These are phyloP conservation scores for Piprites chloris DNA, from an alignment of 2,113 vertebrate genomes.

Conservation along the genomic window DNA sequence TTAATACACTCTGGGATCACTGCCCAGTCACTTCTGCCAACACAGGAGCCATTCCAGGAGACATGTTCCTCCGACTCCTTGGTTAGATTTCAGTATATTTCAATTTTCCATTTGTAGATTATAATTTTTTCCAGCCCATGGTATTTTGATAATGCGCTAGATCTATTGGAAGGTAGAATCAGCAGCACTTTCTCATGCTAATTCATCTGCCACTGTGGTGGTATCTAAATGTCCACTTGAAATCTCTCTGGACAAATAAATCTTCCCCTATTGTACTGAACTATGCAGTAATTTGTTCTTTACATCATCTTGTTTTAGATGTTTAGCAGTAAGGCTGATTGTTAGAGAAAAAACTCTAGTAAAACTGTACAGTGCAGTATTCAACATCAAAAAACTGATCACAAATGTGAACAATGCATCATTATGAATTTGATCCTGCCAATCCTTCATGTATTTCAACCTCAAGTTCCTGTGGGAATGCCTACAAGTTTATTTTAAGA, in stretches of 20 bases:
- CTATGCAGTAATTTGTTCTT: not conserved
- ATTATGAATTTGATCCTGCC: conserved; percentile 5
- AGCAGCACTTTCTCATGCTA: conserved; percentile 14
- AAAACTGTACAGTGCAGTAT: not conserved
- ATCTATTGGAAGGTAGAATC: conserved; percentile 32
- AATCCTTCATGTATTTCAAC: conserved; percentile 15
- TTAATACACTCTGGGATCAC: conserved; percentile 65
- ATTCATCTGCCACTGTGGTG: conserved; percentile 50
- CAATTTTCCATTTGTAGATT: conserved; percentile 65
- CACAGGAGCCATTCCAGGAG: conserved; percentile 70
- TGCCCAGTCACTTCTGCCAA: conserved; percentile 68
- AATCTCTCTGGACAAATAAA: conserved; percentile 34
- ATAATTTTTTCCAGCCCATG: conserved; percentile 63
- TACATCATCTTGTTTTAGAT: not conserved
- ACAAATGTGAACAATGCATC: conserved; percentile 6
- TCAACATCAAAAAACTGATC: conserved; percentile 21
- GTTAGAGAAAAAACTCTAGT: not conserved
- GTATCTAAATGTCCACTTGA: conserved; percentile 26
- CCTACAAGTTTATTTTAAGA: conserved; percentile 48
- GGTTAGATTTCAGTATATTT: conserved; percentile 64
- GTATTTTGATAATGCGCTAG: conserved; percentile 16
- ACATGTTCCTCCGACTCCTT: conserved; percentile 21
- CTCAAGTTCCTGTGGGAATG: conserved; percentile 54
- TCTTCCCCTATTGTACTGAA: not conserved
- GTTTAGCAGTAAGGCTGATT: not conserved